These are phyloP conservation scores for Bellardia pandia DNA, from an alignment of 2,888 invertebrate species.

Conservation along the genomic window DNA sequence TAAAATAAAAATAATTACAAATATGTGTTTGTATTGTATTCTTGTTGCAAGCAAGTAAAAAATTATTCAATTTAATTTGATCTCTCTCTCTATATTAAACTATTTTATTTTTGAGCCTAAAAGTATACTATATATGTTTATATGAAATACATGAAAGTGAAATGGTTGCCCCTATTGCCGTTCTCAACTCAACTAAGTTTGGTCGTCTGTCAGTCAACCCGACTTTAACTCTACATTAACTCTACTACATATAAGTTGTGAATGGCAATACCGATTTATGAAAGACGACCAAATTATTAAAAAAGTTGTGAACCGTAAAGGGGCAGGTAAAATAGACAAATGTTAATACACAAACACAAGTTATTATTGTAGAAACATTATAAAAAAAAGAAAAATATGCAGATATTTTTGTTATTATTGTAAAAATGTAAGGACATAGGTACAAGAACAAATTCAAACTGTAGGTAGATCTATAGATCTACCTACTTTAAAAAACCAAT, in stretches of 20 bases:
- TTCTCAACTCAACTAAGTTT: too few species aligned
- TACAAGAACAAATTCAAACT: not conserved
- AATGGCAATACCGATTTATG: too few species aligned
- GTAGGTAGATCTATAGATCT: not conserved
- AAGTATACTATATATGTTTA: constrained; percentile 27
- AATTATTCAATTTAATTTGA: not conserved
- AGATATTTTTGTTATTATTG: constrained; percentile 27
- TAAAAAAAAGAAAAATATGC: not conserved
- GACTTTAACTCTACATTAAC: too few species aligned
- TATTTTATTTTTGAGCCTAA: constrained; percentile 21
- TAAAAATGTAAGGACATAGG: not conserved
- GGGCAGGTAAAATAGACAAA: too few species aligned
- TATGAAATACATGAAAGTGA: not conserved
- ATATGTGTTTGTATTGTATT: not conserved
- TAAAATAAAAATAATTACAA: not conserved
- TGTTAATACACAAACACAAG: not conserved
- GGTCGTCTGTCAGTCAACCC: too few species aligned
- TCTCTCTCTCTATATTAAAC: not conserved
- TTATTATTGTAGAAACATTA: not conserved
- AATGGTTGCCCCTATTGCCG: too few species aligned
- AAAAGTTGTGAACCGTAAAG: too few species aligned
- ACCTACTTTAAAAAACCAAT: constrained; percentile 18
- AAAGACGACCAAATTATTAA: too few species aligned
- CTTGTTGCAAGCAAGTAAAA: constrained; percentile 1
- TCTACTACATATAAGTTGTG: too few species aligned